phyloP scores from a whole-genome alignment of 1,140 invertebrate genomes.

The Ephestia elutella region DNA sequence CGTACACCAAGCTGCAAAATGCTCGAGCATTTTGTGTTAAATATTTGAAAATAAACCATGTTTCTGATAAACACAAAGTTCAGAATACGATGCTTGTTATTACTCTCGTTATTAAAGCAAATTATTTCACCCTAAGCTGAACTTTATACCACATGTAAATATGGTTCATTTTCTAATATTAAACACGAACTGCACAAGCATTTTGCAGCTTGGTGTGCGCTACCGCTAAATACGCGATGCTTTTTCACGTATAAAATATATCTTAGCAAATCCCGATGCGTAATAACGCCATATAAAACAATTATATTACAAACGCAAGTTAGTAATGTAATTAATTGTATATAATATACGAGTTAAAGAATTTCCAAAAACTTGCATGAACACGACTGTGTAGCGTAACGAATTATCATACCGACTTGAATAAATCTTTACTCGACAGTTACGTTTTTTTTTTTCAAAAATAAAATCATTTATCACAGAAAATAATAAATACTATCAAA shows the following conservation, averaged over 20 bases:
- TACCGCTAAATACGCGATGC: not conserved
- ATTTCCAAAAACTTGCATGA: constrained; percentile 1
- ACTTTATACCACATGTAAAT: too few relatives aligned
- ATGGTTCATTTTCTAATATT: too few relatives aligned
- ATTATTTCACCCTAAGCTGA: too few relatives aligned
- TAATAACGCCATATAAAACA: not conserved
- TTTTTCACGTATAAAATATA: not conserved
- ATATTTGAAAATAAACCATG: too few relatives aligned
- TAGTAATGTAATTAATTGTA: constrained; percentile 3
- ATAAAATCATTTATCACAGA: constrained; percentile 56
- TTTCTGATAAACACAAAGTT: too few relatives aligned
- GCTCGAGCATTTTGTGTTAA: too few relatives aligned
- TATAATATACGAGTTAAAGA: constrained; percentile 1
- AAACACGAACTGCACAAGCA: too few relatives aligned
- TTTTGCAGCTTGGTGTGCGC: too few relatives aligned
- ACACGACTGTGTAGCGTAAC: not conserved
- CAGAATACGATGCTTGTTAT: too few relatives aligned
- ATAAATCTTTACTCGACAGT: not conserved
- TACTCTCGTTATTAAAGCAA: too few relatives aligned
- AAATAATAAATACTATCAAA: constrained; percentile 63
- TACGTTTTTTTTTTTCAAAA: constrained; percentile 17
- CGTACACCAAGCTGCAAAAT: too few relatives aligned
- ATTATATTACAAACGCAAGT: not conserved
- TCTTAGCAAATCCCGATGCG: constrained; percentile 1
- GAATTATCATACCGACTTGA: not conserved